Base-by-base conservation (phyloP, 1,140 invertebrate genomes). In the Gonatopus flavifemur region DNA sequence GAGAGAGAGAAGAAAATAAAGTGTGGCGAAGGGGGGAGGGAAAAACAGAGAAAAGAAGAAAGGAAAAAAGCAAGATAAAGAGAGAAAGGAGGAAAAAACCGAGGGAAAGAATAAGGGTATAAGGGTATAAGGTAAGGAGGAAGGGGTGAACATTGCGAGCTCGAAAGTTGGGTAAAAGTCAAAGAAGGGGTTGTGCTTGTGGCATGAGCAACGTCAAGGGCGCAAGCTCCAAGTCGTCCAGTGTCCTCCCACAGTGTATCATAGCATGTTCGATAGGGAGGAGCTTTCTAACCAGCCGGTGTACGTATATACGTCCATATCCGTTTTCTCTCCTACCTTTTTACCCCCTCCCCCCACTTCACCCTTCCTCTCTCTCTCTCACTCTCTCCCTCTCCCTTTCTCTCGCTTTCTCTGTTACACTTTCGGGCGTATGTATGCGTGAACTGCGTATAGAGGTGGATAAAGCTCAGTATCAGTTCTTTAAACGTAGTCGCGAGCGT, bases 261-360 rank as follows among this genome's bases (percentile, higher is more conserved):
- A n/a, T n/a, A n/a, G n/a, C n/a, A n/a, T 50, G 33, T 40, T 53
- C 38, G 61, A 70, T 70, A 70, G 74, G n/a, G 74, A 67, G 74
- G 74, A 77, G 74, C 74, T 72, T 74, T 66, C 57, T 44, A 54
- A 52, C 58, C 57, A 56, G 72, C 70, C 73, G 75, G 75, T 77
- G 70, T 72, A 74, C 72, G 62, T 71, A 48, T 49, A 6, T 55
- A 19, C 16, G 10, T 13, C n/a, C n/a, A n/a, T n/a, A n/a, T n/a
- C n/a, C n/a, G n/a, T n/a, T n/a, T n/a, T n/a, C n/a, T n/a, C n/a
- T n/a, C n/a, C n/a, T n/a, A n/a, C n/a, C n/a, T n/a, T n/a, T n/a
- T n/a, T n/a, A n/a, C n/a, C n/a, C n/a, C n/a, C n/a, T n/a, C n/a
- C n/a, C n/a, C n/a, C n/a, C n/a, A n/a, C n/a, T n/a, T n/a, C n/a